Base-by-base conservation (phyloP, 2,113 vertebrate genomes). In the Arothron firmamentum region DNA sequence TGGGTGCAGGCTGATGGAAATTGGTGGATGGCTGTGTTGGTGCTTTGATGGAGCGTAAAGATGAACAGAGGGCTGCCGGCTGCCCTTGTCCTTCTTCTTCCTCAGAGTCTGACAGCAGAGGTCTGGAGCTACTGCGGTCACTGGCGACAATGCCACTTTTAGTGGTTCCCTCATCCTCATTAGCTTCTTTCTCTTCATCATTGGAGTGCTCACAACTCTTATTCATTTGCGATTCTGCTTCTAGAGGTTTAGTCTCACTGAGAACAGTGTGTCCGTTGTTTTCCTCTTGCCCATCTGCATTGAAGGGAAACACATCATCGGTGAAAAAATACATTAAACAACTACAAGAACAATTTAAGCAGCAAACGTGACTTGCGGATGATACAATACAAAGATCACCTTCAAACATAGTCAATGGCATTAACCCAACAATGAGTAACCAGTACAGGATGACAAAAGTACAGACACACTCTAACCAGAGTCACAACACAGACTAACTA, bases 41-140 rank as follows among this genome's bases (percentile, higher is more conserved):
- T n/a, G 14, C 60, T 6, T 56, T 17, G 57, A 4, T 9, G 54
- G 56, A 34, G 16, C 28, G 65, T 15, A 50, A 34, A 3, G 62
- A 50, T 2, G 73, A 65, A 45, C 50, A 52, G 42, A 66, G 52
- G 11, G 59, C 4, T 2, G 53, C 23, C 45, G 64, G 56, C 45
- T 61, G 42, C 34, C 63, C 76, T 3, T 81, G 84, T 9, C 88
- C 86, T 0, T 96, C 95, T 16, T 98, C 97, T 12, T 98, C 96
- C 28, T 98, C 95, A 0, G 95, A 98, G 65, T 99, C 97, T 84
- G 94, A 78, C 58, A 99, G 92, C 8, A 99, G 87, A 42, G 96
- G 97, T 59, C 93, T 90, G 65, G 95, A 97, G 5, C 97, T 96
- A 0, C 95, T 96, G 87, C 91, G 92, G 72, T 98, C 95, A 19